Conservation (phyloP, 2,888 invertebrate species). For the Petrophora chlorosata region DNA sequence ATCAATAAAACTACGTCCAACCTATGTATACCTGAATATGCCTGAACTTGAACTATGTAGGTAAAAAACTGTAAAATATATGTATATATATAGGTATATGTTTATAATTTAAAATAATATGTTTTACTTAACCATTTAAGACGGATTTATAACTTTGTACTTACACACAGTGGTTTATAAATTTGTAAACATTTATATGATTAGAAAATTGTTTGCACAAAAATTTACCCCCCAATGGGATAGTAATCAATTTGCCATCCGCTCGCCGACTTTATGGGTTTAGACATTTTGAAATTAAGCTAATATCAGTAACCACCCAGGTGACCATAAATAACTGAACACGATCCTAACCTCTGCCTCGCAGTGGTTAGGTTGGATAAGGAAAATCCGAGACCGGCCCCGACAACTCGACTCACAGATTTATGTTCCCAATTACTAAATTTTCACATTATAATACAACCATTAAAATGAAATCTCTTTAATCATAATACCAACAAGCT, state of each 20-base stretch:
- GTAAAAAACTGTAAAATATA: no score
- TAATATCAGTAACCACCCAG: slow-evolving; percentile 13
- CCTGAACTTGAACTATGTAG: no score
- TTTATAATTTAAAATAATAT: no score
- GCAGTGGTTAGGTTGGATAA: slow-evolving; percentile 5
- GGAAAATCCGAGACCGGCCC: slow-evolving; percentile 8
- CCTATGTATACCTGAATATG: no score
- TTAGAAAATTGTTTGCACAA: no score
- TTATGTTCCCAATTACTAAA: slow-evolving; percentile 16
- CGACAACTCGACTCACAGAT: slow-evolving; percentile 6
- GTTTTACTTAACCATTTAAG: no score
- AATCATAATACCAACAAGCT: slow-evolving; percentile 18
- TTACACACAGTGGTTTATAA: no score
- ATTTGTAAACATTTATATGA: no score
- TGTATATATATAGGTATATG: no score
- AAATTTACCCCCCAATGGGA: not conserved
- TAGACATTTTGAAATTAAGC: slow-evolving; percentile 18
- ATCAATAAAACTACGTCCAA: no score
- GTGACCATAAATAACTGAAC: slow-evolving; percentile 28
- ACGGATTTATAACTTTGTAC: no score
- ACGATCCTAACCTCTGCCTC: slow-evolving; percentile 36
- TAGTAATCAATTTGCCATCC: slow-evolving; percentile 11
- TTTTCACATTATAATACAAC: slow-evolving; percentile 11
- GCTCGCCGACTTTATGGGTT: slow-evolving; percentile 8
- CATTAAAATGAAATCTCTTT: slow-evolving; percentile 7